These are phyloP conservation scores for Coryphaenoides rupestris DNA, from an alignment of 2,113 vertebrate species.

Conservation along the genomic window DNA sequence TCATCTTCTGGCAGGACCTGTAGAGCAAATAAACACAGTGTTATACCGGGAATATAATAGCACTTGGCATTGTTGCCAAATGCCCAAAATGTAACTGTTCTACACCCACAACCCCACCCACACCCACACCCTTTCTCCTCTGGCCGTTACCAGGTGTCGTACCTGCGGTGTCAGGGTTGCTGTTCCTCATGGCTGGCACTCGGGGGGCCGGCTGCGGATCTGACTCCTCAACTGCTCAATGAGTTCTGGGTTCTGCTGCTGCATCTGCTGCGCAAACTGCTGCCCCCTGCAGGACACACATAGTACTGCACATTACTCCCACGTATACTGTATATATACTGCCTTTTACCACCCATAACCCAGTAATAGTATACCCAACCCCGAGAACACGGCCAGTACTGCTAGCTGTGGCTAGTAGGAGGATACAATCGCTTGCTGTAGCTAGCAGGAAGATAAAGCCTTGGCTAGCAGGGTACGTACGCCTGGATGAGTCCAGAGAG, in stretches of 20 bases:
- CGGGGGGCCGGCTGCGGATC: slow-evolving; percentile 86
- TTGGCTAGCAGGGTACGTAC: slow-evolving; percentile 69
- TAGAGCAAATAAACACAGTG: too few species aligned
- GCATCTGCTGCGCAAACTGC: slow-evolving; percentile 96
- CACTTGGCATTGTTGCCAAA: too few species aligned
- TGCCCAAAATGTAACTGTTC: too few species aligned
- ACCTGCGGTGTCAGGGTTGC: slow-evolving; percentile 69
- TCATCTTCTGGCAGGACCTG: too few species aligned
- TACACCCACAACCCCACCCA: too few species aligned
- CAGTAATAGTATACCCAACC: background rate
- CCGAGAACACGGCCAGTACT: too few species aligned
- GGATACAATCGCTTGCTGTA: too few species aligned
- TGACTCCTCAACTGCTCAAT: slow-evolving; percentile 93
- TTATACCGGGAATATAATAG: too few species aligned
- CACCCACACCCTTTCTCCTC: too few species aligned
- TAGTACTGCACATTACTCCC: background rate
- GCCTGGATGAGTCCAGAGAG: slow-evolving; percentile 93
- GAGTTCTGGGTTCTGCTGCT: slow-evolving; percentile 93
- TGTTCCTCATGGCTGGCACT: slow-evolving; percentile 90
- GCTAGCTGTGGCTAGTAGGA: too few species aligned
- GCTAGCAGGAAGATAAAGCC: background rate
- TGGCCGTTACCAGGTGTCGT: too few species aligned
- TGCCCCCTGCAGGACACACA: slow-evolving; percentile 76
- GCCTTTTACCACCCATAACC: too few species aligned
- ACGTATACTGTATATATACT: background rate